Evolutionary conservation across 2,888 invertebrate species (phyloP).

Genomic region (Cephus runcator): DNA sequence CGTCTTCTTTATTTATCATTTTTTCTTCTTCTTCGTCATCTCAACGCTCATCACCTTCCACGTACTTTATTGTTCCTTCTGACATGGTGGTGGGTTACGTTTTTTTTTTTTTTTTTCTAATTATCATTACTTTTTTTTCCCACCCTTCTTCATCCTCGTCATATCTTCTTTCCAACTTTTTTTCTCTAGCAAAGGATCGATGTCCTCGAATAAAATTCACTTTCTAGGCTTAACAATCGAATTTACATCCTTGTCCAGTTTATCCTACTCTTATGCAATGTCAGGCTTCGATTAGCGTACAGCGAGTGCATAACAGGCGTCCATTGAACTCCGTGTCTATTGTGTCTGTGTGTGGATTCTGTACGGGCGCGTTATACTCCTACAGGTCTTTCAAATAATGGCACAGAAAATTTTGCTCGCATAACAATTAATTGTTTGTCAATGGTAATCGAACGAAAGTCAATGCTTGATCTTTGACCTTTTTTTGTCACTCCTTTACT

Average conservation of each 20-base stretch:
- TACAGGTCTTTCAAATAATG: background rate
- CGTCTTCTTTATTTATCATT: constrained; percentile 5
- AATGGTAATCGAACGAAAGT: background rate
- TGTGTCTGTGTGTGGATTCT: background rate
- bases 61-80: constrained; percentile 15
- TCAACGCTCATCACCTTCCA: too few relatives aligned
- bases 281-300: constrained; percentile 22
- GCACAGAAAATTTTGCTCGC: background rate
- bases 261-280: constrained; percentile 18
- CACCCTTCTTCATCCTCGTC: background rate
- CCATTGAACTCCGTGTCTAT: background rate
- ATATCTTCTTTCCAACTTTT: constrained; percentile 3
- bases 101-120: constrained; percentile 1
- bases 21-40: constrained; percentile 1
- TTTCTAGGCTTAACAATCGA: constrained; percentile 24
- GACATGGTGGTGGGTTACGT: constrained; percentile 23
- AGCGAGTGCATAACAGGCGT: constrained; percentile 17
- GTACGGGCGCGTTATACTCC: background rate
- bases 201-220: constrained; percentile 20
- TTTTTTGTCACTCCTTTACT: background rate
- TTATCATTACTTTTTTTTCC: background rate
- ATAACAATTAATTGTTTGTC: background rate
- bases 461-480: background rate
- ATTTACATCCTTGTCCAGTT: constrained; percentile 8
- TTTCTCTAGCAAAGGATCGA: constrained; percentile 18